phyloP scores from a whole-genome alignment of 2,113 vertebrate genomes.

The Eulacestoma nigropectus region DNA sequence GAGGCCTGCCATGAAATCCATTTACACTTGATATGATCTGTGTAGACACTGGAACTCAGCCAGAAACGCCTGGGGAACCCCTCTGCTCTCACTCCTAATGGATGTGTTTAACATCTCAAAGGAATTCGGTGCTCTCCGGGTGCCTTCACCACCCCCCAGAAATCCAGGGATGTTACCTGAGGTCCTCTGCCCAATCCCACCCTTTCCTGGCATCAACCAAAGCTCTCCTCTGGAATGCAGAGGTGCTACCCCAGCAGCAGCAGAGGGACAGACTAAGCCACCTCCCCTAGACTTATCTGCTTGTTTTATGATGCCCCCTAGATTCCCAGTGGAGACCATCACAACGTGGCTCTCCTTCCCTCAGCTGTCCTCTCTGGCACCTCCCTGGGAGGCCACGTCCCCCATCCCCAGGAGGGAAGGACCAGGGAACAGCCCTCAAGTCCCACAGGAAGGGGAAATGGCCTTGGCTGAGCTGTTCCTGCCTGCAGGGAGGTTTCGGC shows the following conservation, averaged over 20 bases:
- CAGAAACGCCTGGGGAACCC: accelerated
- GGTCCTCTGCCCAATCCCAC: not conserved
- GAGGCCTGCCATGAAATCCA: accelerated
- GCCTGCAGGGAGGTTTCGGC: not conserved
- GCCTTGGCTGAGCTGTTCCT: not conserved
- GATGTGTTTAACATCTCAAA: not conserved
- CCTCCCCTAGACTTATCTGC: accelerated
- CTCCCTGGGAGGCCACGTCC: not conserved
- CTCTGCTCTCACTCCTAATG: not conserved
- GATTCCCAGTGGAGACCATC: not conserved
- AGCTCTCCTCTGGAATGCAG: not conserved
- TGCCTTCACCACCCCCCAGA: not conserved
- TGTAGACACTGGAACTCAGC: not conserved
- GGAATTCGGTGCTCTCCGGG: not conserved
- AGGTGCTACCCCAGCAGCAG: not conserved
- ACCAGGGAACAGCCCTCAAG: not conserved
- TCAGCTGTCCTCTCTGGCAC: not conserved
- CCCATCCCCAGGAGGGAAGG: not conserved
- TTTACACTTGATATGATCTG: not conserved
- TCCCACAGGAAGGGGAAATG: not conserved
- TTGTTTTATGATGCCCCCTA: accelerated
- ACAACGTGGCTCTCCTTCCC: not conserved
- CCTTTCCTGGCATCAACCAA: not conserved
- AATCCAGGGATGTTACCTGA: not conserved
- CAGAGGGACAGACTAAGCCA: not conserved